Percentiles rank a stretch among this genome's conserved stretches.
These are phyloP conservation scores for Basileuterus tristriatus DNA, from an alignment of 2,797 vertebrate genomes.

Conservation along the genomic window DNA sequence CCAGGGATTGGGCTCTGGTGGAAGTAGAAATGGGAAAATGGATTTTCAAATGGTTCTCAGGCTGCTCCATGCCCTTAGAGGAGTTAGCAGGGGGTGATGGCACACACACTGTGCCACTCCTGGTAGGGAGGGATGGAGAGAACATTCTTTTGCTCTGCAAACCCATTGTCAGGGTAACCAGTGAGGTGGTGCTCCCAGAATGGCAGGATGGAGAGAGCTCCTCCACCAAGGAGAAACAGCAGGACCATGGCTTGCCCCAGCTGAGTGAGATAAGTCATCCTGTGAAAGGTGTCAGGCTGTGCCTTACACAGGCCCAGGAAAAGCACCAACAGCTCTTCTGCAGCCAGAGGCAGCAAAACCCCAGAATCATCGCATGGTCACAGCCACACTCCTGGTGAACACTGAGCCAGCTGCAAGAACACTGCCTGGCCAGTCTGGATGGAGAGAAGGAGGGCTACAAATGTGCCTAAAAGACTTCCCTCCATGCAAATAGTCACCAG, in stretches of 20 bases:
- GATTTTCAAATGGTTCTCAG: neutral
- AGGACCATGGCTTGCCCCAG: neutral
- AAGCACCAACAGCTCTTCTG: neutral
- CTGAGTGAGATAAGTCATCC: neutral
- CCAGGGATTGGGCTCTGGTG: neutral
- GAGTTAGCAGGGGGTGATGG: neutral
- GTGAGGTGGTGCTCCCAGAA: neutral
- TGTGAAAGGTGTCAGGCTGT: neutral
- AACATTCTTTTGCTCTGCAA: neutral
- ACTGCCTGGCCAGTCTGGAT: neutral
- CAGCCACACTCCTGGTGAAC: neutral
- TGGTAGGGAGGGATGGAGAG: neutral
- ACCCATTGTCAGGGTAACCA: neutral
- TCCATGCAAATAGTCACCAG: neutral
- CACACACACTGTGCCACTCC: neutral
- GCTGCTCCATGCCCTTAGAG: neutral
- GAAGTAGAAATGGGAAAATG: neutral
- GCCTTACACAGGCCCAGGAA: neutral
- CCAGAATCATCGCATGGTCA: accelerated
- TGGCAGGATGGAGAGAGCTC: neutral
- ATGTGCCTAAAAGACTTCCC: neutral
- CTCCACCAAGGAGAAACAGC: neutral
- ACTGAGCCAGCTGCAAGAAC: neutral
- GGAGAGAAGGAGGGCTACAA: neutral
- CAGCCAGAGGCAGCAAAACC: neutral